These are phyloP conservation scores for Ceratosolen solmsi DNA, from an alignment of 1,140 invertebrate genomes.

Conservation along the genomic window DNA sequence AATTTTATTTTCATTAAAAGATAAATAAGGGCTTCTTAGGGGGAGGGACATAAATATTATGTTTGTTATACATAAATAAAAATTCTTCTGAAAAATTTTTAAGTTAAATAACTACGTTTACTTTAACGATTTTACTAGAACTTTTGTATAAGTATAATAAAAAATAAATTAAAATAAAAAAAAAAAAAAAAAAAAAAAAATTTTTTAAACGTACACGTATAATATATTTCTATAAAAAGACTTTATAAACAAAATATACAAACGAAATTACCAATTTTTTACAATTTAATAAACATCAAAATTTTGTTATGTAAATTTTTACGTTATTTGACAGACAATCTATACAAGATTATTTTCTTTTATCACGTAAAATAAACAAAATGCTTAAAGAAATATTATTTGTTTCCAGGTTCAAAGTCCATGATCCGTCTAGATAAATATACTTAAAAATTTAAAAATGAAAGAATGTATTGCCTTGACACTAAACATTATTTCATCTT, in stretches of 20 bases:
- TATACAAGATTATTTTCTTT: neutral
- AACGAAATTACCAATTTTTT: too few relatives aligned
- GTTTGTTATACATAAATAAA: neutral
- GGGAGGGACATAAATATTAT: too few relatives aligned
- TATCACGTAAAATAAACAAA: constrained; percentile 1
- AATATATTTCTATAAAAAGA: too few relatives aligned
- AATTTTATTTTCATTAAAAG: neutral
- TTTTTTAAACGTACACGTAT: too few relatives aligned
- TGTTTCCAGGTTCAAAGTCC: constrained; percentile 31
- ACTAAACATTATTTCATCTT: constrained; percentile 4
- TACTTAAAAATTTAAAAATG: neutral
- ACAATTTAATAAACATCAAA: too few relatives aligned
- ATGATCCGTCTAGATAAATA: neutral
- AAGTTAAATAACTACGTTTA: too few relatives aligned
- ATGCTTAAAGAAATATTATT: neutral
- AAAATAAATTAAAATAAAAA: neutral
- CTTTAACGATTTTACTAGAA: neutral
- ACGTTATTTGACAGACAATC: neutral
- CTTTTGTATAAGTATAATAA: too few relatives aligned
- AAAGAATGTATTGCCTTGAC: constrained; percentile 23
- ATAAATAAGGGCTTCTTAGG: too few relatives aligned
- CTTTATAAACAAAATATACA: too few relatives aligned
- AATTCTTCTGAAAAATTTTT: too few relatives aligned
- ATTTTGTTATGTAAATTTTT: neutral
- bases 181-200: too few relatives aligned